Evolutionary conservation across 1,140 invertebrate genomes (phyloP).

Genomic region (Zeugodacus cucurbitae): DNA sequence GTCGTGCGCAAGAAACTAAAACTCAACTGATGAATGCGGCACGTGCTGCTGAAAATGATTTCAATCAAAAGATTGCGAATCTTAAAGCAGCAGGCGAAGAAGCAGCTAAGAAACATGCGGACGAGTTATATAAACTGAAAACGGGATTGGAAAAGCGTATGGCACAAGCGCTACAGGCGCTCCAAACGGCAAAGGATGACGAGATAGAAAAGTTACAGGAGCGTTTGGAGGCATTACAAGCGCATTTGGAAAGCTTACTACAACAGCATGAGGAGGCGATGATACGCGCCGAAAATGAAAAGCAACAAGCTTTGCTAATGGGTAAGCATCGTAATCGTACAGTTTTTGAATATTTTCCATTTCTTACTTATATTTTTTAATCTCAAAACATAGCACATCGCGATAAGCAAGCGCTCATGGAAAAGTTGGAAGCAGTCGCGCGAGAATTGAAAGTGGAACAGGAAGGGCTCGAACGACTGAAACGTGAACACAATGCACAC

Average conservation of each 20-base stretch:
- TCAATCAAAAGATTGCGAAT: constrained; percentile 77
- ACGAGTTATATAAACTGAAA: constrained; percentile 81
- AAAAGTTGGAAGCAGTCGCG: constrained; percentile 77
- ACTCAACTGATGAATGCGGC: constrained; percentile 76
- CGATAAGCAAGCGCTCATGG: constrained; percentile 83
- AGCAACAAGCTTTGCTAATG: constrained; percentile 86
- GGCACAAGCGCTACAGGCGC: constrained; percentile 76
- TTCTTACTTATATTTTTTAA: neutral
- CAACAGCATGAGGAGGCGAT: constrained; percentile 87
- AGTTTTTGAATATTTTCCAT: neutral
- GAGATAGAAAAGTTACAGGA: constrained; percentile 79
- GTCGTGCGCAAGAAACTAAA: constrained; percentile 78
- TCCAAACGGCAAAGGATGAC: constrained; percentile 79
- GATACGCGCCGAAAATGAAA: constrained; percentile 86
- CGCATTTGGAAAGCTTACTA: constrained; percentile 79
- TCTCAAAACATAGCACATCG: constrained; percentile 74
- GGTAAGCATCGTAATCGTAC: constrained; percentile 67
- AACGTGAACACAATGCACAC: constrained; percentile 75
- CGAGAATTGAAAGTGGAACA: constrained; percentile 79
- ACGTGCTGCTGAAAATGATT: constrained; percentile 80
- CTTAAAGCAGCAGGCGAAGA: constrained; percentile 80
- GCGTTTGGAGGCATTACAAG: constrained; percentile 78
- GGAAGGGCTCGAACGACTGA: constrained; percentile 74
- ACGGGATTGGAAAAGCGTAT: constrained; percentile 78
- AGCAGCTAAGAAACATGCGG: constrained; percentile 77